Conservation (phyloP, 1,140 invertebrate species). For the Drosophila obscura region DNA sequence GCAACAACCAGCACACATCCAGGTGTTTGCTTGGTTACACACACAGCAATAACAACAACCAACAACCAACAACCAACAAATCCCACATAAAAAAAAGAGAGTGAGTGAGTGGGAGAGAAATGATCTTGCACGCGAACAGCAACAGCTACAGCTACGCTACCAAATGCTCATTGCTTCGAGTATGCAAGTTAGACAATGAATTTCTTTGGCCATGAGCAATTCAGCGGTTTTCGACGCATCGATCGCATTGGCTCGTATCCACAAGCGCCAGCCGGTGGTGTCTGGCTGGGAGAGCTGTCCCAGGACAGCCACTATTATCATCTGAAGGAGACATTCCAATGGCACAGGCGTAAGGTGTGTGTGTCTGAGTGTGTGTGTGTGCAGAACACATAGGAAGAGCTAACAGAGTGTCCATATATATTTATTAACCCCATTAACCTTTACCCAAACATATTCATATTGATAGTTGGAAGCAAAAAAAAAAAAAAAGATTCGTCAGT, state of each 20-base stretch:
- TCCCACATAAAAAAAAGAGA: background rate
- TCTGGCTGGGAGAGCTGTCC: slow-evolving; percentile 16
- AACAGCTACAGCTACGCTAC: background rate
- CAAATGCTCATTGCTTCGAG: slow-evolving; percentile 29
- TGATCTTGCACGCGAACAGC: slow-evolving; percentile 8
- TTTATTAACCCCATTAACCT: slow-evolving; percentile 67
- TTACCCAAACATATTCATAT: slow-evolving; percentile 48
- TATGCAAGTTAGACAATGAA: slow-evolving; percentile 59
- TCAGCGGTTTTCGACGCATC: slow-evolving; percentile 69
- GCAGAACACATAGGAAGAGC: slow-evolving; percentile 7
- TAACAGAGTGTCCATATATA: slow-evolving; percentile 13
- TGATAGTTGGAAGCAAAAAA: slow-evolving; percentile 19
- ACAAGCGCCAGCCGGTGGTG: slow-evolving; percentile 22
- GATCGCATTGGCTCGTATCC: slow-evolving; percentile 45
- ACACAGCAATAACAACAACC: slow-evolving; percentile 4
- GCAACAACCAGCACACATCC: background rate
- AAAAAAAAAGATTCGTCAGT: slow-evolving; percentile 31
- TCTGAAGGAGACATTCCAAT: slow-evolving; percentile 56
- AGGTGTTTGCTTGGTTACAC: no score
- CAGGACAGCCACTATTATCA: slow-evolving; percentile 17
- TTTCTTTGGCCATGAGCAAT: slow-evolving; percentile 72
- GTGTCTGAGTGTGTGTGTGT: slow-evolving; percentile 31
- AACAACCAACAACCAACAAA: slow-evolving; percentile 11
- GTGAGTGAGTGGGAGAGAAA: background rate
- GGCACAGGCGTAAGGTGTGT: slow-evolving; percentile 64